phyloP scores from a whole-genome alignment of 1,140 invertebrate genomes.

The Drosophila tani region DNA sequence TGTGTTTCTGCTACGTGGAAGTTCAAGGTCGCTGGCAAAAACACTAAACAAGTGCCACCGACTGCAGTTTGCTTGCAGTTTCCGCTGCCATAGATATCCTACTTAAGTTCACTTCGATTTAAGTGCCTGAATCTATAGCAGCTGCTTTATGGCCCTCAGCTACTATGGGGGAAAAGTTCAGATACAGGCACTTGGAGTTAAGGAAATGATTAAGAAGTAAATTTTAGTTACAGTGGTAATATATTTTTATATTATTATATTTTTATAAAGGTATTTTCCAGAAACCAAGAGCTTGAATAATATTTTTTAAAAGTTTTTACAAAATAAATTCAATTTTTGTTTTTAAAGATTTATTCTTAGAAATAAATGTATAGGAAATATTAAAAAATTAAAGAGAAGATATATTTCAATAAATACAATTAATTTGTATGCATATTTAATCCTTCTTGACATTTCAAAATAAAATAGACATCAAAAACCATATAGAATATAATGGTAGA shows the following conservation, averaged over 20 bases:
- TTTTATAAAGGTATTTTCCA: background rate
- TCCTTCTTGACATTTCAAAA: too few species aligned
- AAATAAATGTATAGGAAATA: too few species aligned
- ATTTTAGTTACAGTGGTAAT: background rate
- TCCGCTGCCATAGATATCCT: slow-evolving; percentile 16
- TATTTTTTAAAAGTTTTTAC: too few species aligned
- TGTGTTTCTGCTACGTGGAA: slow-evolving; percentile 16
- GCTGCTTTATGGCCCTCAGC: background rate
- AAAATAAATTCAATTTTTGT: too few species aligned
- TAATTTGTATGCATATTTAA: too few species aligned
- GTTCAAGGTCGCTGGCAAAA: slow-evolving; percentile 39
- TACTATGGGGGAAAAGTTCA: background rate
- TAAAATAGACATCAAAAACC: too few species aligned
- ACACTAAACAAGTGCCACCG: slow-evolving; percentile 32
- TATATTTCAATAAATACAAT: too few species aligned
- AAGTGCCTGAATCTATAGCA: slow-evolving; percentile 7
- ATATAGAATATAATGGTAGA: too few species aligned
- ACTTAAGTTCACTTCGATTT: slow-evolving; percentile 22
- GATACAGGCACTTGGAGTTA: background rate
- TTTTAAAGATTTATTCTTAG: too few species aligned
- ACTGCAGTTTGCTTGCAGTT: slow-evolving; percentile 31
- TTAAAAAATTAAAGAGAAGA: too few species aligned
- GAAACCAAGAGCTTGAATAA: background rate
- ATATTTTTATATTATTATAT: background rate
- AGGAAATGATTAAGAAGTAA: background rate